phyloP scores from a whole-genome alignment of 2,113 vertebrate genomes.

The Thinocorus orbignyianus region DNA sequence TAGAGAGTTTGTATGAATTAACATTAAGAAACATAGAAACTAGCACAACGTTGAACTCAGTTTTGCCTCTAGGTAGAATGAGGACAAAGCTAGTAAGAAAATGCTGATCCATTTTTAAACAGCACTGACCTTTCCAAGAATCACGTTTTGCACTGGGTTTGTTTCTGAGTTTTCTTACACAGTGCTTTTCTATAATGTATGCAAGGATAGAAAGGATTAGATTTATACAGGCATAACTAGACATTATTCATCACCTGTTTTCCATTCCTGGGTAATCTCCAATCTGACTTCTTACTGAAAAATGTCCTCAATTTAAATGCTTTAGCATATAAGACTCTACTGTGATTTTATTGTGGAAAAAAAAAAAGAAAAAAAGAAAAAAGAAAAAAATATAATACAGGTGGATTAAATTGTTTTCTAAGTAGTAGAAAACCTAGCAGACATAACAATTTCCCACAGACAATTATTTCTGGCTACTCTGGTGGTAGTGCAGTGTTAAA shows the following conservation, averaged over 20 bases:
- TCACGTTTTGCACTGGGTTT: background rate
- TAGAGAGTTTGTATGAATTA: background rate
- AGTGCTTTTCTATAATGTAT: background rate
- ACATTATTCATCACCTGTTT: background rate
- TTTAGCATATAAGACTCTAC: background rate
- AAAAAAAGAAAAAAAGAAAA: background rate
- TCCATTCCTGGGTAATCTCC: background rate
- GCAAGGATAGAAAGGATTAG: background rate
- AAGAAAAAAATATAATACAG: background rate
- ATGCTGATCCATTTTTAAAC: background rate
- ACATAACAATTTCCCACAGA: constrained; percentile 31
- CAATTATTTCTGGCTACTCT: constrained; percentile 40
- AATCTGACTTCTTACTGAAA: constrained; percentile 18
- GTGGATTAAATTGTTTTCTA: constrained; percentile 39
- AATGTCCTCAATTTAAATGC: constrained; percentile 14
- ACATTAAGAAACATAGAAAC: background rate
- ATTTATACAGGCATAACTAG: background rate
- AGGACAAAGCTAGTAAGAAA: background rate
- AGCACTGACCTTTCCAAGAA: background rate
- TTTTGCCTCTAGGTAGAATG: background rate
- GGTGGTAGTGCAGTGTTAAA: constrained; percentile 19
- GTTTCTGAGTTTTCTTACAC: background rate
- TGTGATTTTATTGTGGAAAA: background rate
- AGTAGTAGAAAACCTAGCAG: background rate
- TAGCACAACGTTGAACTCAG: background rate